These are phyloP conservation scores for Glandiceps talaboti DNA, from an alignment of 53 echinoderm and acorn worm species.

Conservation along the genomic window DNA sequence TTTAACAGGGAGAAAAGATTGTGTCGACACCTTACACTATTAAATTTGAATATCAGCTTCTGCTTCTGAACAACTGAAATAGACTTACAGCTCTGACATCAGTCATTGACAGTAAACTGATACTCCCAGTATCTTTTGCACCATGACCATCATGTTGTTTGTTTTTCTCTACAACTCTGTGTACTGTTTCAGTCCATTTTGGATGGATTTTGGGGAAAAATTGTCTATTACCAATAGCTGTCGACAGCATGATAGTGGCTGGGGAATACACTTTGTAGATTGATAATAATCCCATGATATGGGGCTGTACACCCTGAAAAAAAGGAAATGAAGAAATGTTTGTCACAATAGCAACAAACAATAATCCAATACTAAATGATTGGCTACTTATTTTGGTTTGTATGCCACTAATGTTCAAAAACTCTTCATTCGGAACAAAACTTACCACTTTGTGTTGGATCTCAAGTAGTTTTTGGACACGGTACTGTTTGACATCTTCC, in stretches of 20 bases:
- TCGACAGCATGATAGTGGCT: constrained; percentile 45
- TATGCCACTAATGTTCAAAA: too few relatives aligned
- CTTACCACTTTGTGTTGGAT: constrained; percentile 86
- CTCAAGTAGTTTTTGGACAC: constrained; percentile 47
- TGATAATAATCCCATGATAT: constrained; percentile 69
- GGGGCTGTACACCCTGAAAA: constrained; percentile 54
- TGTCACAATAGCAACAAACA: too few relatives aligned
- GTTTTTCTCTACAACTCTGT: constrained; percentile 47
- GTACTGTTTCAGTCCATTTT: constrained; percentile 42
- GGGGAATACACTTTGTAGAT: constrained; percentile 86
- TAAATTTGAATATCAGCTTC: too few relatives aligned
- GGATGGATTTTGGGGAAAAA: constrained; percentile 56
- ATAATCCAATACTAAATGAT: too few relatives aligned
- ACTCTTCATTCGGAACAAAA: not conserved
- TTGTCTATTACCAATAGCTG: constrained; percentile 62
- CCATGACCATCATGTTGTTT: not conserved
- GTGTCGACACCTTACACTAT: too few relatives aligned
- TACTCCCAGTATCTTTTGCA: not conserved
- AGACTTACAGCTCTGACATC: too few relatives aligned
- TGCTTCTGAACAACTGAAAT: too few relatives aligned
- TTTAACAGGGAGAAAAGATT: too few relatives aligned
- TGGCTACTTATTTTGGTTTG: too few relatives aligned
- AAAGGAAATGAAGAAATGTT: too few relatives aligned
- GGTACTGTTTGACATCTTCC: constrained; percentile 62
- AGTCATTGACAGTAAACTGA: too few relatives aligned